These are phyloP conservation scores for Platysternon megacephalum DNA, from an alignment of 2,113 vertebrate genomes.

Conservation along the genomic window DNA sequence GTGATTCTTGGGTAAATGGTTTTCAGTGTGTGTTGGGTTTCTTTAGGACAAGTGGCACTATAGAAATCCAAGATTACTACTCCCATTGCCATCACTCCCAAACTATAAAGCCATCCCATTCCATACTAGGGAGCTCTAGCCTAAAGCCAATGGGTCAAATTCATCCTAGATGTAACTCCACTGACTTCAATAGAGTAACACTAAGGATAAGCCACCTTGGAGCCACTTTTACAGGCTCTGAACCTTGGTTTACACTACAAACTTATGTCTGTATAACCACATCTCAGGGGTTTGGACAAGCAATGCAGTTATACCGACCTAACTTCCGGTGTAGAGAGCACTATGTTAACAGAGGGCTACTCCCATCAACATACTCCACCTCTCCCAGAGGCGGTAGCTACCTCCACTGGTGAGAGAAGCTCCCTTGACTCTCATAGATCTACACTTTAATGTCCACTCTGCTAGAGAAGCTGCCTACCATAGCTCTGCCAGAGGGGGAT, in stretches of 20 bases:
- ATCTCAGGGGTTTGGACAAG: not conserved
- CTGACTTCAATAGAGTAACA: not conserved
- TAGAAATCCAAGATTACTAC: not conserved
- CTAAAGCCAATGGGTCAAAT: not conserved
- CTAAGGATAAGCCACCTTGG: not conserved
- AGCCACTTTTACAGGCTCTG: not conserved
- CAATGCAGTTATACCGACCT: not conserved
- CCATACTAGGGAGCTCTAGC: not conserved
- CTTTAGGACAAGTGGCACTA: not conserved
- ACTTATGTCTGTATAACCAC: not conserved
- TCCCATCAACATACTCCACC: not conserved
- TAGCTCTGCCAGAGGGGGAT: not conserved
- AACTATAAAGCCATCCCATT: not conserved
- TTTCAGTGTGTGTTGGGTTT: not conserved
- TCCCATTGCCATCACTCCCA: not conserved
- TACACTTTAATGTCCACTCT: not conserved
- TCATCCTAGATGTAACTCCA: not conserved
- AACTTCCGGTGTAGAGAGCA: not conserved
- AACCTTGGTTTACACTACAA: not conserved
- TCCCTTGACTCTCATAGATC: not conserved
- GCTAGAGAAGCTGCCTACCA: not conserved
- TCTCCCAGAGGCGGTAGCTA: too few relatives aligned
- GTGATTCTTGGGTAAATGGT: not conserved
- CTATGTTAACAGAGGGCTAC: not conserved
- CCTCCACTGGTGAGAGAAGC: too few relatives aligned